Evolutionary conservation across 2,113 vertebrate species (phyloP).

Genomic region (Diadophis punctatus): DNA sequence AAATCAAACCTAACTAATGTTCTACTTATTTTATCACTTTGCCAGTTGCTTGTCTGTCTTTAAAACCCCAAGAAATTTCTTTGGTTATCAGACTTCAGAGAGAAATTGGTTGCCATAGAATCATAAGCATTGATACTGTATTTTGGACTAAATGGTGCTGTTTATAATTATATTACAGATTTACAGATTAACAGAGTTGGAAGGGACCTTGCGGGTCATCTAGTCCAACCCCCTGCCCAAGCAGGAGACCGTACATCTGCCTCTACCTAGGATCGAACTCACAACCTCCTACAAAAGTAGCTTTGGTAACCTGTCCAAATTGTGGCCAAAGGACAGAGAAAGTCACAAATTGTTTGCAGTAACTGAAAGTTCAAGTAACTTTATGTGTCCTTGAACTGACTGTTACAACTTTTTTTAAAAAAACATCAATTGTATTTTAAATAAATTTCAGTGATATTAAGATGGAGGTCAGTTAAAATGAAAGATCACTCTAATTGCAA

Average conservation of each 20-base stretch:
- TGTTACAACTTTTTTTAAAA: conserved; percentile 33
- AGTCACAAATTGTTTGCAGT: conserved; percentile 42
- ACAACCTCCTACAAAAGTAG: too few species aligned
- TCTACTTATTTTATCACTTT: conserved; percentile 38
- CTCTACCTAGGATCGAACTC: too few species aligned
- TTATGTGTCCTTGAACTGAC: conserved; percentile 34
- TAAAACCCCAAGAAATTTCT: conserved; percentile 82
- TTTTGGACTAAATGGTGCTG: conserved; percentile 63
- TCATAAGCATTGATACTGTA: conserved; percentile 59
- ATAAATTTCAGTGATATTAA: conserved; percentile 24
- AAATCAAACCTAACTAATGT: neutral
- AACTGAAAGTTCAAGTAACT: conserved; percentile 44
- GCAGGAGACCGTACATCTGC: too few species aligned
- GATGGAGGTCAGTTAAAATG: conserved; percentile 22
- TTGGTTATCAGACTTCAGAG: conserved; percentile 96
- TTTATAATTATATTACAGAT: conserved; percentile 68
- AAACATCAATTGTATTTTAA: conserved; percentile 17
- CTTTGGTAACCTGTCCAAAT: conserved; percentile 66
- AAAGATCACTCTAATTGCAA: conserved; percentile 1
- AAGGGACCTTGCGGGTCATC: too few species aligned
- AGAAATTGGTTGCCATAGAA: conserved; percentile 82
- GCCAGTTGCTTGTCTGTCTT: conserved; percentile 66
- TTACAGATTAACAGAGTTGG: too few species aligned
- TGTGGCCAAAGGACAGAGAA: conserved; percentile 62
- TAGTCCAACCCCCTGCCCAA: too few species aligned